Conservation (phyloP, 2,797 vertebrate species). For the Pantherophis alleghaniensis region DNA sequence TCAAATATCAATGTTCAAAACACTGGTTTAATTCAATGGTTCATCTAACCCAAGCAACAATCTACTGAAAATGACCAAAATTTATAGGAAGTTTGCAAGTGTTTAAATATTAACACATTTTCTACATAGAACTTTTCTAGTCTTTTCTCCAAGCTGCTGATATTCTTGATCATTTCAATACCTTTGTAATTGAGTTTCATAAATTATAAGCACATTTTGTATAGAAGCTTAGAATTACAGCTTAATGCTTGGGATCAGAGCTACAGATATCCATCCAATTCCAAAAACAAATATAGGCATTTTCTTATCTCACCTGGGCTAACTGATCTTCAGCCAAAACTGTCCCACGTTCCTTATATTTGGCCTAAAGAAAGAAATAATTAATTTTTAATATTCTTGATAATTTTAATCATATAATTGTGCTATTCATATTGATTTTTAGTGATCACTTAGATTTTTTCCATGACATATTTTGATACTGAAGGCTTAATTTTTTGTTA, state of each 20-base stretch:
- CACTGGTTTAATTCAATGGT: not conserved
- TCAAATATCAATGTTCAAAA: not conserved
- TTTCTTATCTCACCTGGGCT: conserved; percentile 79
- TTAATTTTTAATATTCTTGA: not conserved
- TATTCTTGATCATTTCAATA: not conserved
- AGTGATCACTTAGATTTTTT: not conserved
- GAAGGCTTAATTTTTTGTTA: not conserved
- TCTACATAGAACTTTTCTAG: not conserved
- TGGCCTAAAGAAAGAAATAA: conserved; percentile 76
- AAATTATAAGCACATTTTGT: not conserved
- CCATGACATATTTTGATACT: not conserved
- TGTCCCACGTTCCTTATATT: conserved; percentile 93
- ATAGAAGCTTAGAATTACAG: not conserved
- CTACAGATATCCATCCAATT: not conserved
- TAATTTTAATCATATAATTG: not conserved
- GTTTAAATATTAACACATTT: not conserved
- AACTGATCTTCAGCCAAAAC: conserved; percentile 95
- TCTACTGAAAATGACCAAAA: not conserved
- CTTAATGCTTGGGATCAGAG: not conserved
- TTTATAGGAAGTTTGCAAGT: not conserved
- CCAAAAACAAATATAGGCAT: not conserved
- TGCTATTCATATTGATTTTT: not conserved
- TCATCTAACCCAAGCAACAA: not conserved
- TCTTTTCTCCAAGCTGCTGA: not conserved
- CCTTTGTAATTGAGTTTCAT: not conserved